Evolutionary conservation across 2,113 vertebrate genomes (phyloP).

Genomic region (Sardina pilchardus): DNA sequence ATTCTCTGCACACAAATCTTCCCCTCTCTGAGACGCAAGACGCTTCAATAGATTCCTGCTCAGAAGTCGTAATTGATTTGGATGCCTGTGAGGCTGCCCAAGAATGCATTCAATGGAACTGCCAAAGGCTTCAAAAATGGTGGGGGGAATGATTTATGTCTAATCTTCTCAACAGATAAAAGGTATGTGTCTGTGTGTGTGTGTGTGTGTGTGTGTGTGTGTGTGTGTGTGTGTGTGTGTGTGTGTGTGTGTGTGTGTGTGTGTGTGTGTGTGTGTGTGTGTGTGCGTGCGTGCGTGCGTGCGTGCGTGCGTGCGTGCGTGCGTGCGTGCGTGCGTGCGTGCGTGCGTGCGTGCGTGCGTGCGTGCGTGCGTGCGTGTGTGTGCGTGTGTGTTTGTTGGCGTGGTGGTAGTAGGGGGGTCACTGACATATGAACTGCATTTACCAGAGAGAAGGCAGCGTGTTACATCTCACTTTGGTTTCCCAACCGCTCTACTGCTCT

Average conservation of each 20-base stretch:
- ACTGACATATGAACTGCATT: neutral
- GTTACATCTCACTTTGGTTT: neutral
- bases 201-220: neutral
- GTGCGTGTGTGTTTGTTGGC: too few relatives aligned
- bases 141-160: constrained; percentile 32
- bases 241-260: neutral
- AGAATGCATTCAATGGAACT: constrained; percentile 58
- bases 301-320: neutral
- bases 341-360: neutral
- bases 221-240: neutral
- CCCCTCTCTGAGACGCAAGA: constrained; percentile 29
- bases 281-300: too few relatives aligned
- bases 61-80: constrained; percentile 49
- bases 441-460: neutral
- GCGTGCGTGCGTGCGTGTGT: too few relatives aligned
- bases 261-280: neutral
- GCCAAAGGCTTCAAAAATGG: constrained; percentile 45
- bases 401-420: too few relatives aligned
- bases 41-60: constrained; percentile 41
- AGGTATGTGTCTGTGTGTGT: neutral
- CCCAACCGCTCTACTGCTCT: too few relatives aligned
- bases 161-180: neutral
- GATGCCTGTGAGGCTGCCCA: constrained; percentile 49
- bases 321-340: neutral
- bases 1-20: constrained; percentile 52